These are phyloP conservation scores for Mus spretus DNA, from an alignment of 2,797 vertebrate species.

Conservation along the genomic window DNA sequence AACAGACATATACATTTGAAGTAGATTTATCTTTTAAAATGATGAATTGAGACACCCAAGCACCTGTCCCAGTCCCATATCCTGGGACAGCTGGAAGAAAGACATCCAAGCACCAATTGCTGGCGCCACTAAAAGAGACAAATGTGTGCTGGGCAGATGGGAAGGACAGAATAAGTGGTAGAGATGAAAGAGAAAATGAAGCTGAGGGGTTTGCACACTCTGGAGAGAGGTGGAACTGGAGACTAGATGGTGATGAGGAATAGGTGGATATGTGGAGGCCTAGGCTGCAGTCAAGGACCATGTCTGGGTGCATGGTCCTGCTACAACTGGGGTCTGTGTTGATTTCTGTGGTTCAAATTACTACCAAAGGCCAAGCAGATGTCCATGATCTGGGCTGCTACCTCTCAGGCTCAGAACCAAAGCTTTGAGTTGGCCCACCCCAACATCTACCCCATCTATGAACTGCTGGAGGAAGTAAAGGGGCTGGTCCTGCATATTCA, in stretches of 20 bases:
- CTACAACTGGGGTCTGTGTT: background rate
- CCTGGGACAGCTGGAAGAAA: background rate
- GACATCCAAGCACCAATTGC: background rate
- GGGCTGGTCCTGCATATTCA: background rate
- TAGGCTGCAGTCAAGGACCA: background rate
- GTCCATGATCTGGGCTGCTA: background rate
- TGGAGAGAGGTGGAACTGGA: background rate
- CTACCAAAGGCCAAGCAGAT: background rate
- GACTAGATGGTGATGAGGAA: background rate
- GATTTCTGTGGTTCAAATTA: background rate
- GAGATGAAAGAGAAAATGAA: background rate
- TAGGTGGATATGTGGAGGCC: background rate
- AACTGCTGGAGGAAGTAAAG: background rate
- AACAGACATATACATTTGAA: background rate
- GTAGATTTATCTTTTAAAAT: constrained; percentile 45
- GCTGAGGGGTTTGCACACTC: background rate
- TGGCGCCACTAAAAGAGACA: background rate
- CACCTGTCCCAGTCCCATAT: background rate
- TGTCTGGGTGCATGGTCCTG: background rate
- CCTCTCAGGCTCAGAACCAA: background rate
- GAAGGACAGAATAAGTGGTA: background rate
- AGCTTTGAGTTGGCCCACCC: background rate
- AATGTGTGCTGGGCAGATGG: background rate
- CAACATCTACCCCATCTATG: background rate
- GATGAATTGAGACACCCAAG: background rate